Conservation (phyloP, 2,888 invertebrate genomes). For the Entomobrya multifasciata region DNA sequence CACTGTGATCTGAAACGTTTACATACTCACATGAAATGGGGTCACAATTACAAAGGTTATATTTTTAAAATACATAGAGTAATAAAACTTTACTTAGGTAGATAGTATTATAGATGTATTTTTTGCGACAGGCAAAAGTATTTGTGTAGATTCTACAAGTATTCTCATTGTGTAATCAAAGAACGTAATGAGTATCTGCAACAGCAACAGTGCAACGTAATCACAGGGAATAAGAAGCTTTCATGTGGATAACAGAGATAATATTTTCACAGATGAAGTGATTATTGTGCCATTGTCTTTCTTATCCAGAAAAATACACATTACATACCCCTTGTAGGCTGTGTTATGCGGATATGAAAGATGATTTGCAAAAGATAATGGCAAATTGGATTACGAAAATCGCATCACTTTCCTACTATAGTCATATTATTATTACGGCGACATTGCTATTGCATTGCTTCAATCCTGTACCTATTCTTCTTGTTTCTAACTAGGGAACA, state of each 20-base stretch:
- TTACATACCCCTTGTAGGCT: not conserved
- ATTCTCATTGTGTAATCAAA: too few species aligned
- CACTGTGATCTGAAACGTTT: too few species aligned
- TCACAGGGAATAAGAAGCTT: not conserved
- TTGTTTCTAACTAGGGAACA: too few species aligned
- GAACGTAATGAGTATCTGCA: too few species aligned
- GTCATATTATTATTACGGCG: not conserved
- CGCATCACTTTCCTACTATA: not conserved
- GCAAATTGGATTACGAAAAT: conserved; percentile 50
- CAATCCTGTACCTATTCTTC: not conserved
- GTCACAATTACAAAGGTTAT: too few species aligned
- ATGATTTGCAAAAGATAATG: conserved; percentile 32
- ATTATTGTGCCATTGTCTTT: not conserved
- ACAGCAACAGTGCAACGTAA: too few species aligned
- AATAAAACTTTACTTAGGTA: too few species aligned
- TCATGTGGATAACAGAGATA: not conserved
- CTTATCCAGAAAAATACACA: not conserved
- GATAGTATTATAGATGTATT: too few species aligned
- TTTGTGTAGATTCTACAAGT: too few species aligned
- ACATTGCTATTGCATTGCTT: not conserved
- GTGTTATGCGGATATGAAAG: not conserved
- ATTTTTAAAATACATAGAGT: too few species aligned
- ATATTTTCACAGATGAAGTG: not conserved
- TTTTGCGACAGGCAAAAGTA: too few species aligned
- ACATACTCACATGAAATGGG: too few species aligned